Evolutionary conservation across 64 coral and sea anemone species (phyloP).

Genomic region (Stylophora pistillata): DNA sequence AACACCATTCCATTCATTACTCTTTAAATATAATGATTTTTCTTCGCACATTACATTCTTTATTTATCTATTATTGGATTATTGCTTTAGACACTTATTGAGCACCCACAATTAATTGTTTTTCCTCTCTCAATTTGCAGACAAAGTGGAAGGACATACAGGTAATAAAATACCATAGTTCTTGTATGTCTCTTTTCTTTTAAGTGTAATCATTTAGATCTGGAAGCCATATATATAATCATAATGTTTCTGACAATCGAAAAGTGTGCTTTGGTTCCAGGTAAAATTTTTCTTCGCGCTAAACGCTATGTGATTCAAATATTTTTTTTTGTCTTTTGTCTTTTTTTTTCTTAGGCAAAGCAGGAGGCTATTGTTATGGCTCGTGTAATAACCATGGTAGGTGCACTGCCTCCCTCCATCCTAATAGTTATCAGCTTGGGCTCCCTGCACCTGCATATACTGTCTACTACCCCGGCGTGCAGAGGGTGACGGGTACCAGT

Average conservation of each 20-base stretch:
- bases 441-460: not conserved
- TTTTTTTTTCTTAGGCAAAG: slow-evolving; percentile 10
- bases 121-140: not conserved
- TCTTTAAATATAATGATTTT: too few species aligned
- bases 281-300: not conserved
- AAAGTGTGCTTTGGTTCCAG: not conserved
- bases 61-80: too few species aligned
- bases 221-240: too few species aligned
- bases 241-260: too few species aligned
- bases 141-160: slow-evolving; percentile 18
- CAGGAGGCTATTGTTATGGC: slow-evolving; percentile 26
- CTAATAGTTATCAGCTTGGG: not conserved
- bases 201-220: too few species aligned
- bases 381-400: not conserved
- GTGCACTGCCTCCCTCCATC: not conserved
- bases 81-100: too few species aligned
- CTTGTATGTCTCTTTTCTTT: not conserved
- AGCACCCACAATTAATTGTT: not conserved
- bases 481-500: not conserved
- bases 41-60: too few species aligned
- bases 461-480: not conserved
- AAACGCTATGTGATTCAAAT: too few species aligned
- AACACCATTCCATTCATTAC: too few species aligned
- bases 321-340: too few species aligned
- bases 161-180: not conserved